Base-by-base conservation (phyloP, 2,888 invertebrate genomes). In the Priapulus caudatus region DNA sequence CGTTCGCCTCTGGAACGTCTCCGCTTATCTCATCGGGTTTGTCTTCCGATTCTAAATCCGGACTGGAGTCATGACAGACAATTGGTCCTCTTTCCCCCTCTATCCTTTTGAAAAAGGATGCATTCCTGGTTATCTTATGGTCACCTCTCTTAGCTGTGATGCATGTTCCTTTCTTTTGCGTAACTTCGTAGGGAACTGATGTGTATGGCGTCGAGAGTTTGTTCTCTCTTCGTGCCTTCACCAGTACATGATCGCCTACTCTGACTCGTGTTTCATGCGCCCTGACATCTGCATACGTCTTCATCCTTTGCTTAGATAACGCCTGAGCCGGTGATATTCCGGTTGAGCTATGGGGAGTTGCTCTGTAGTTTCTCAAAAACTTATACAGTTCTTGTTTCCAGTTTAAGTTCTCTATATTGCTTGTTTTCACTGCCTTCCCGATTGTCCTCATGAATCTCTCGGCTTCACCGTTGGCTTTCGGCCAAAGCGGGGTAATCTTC, bases 261-360 rank as follows among this genome's bases (percentile, higher is more conserved):
- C 22, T 19, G 19, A 50, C 23, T 43, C 10, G 18, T 23, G 20
- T 21, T 2, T 50, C 43, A 10, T 20, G 2, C 18, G 23, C 50
- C 45, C 20, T 50, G 44, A 50, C 45, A 23, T 45, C 22, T 2
- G 20, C 44, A 43, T 50, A 22, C 18, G 20, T 44, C 23, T 50
- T 45, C 4, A 44, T 23, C 21, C 23, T 50, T 45, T 44, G 43
- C 20, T 20, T 50, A 19, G 15, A 16, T 21, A 23, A 4, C 60
- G 50, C 10, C 52, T 54, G 44, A 51, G 33, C 33, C 10, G 33
- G n/a, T 33, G 33, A 33, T 33, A 33, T n/a, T 33, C 33, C 33
- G 10, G 33, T 33, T 33, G 33, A 10, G 10, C 10, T 10, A 33
- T 33, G n/a, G 10, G 33, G 33, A 33, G 33, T n/a, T 10, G 10